Evolutionary conservation across 2,888 invertebrate genomes (phyloP), one percentile per base, ranked within the genome.

Genomic region (Pherbina coryleti): DNA sequence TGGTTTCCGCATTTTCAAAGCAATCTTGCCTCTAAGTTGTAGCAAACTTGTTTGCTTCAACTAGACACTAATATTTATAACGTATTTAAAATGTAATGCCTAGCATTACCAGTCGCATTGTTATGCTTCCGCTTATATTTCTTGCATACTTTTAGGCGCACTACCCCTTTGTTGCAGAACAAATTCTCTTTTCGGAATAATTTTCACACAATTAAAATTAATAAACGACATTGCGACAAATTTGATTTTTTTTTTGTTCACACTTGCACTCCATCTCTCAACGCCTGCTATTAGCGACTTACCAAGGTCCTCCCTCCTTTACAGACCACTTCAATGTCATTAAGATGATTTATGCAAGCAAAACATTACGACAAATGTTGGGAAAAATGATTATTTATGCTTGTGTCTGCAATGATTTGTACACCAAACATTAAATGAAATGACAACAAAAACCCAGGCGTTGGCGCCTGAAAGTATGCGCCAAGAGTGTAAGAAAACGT

Each of bases 391-490:
- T 79, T 80, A 81, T 81, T 80, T 81, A 80, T 80, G 78, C 77
- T 78, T 79, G 74, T 75, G 78, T 71, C 75, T 19, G 78, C 77
- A 81, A 81, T 81, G 80, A 79, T 80, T 78, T 81, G 80, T 80
- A 81, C 79, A 78, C 76, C 80, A 62, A 17, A 78, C 79, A 80
- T 81, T 80, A 79, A 80, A 79, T 78, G 79, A 79, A 79, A 79
- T 78, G 76, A 78, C 78, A 78, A 77, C 72, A 70, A 22, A 25
- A 64, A 64, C 34, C 28, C n/a, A n/a, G 9, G 55, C 22, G 19
- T 55, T 37, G 19, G 51, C 19, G 22, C 69, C 49, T 5, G 69
- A 49, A 69, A 69, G 49, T 69, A 69, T 69, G 51, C 69, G 25
- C 22, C 17, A 1, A 67, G 37, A 19, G 44, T 51, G 25, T 25